A percentile compares a stretch with the other conserved stretches of the same genome.
Evolutionary conservation across 2,797 vertebrate genomes (phyloP).

Genomic region (Apogon talboti): DNA sequence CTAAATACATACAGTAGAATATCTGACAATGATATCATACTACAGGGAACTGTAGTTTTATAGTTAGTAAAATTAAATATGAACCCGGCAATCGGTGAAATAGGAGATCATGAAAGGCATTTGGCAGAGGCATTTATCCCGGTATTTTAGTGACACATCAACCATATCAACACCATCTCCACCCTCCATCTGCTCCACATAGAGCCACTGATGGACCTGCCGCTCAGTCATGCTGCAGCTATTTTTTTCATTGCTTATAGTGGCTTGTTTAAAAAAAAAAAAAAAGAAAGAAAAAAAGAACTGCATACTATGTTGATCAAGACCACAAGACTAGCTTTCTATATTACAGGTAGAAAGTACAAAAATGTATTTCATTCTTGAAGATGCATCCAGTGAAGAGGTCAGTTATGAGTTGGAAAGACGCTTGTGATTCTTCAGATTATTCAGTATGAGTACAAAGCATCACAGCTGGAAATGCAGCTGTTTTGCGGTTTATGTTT

Average conservation of each 20-base stretch:
- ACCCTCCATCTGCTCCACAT: conserved; percentile 65
- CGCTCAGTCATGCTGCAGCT: conserved; percentile 43
- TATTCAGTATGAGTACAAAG: no score
- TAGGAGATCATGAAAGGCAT: conserved; percentile 38
- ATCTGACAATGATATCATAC: neutral
- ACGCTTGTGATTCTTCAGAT: no score
- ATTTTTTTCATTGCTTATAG: conserved; percentile 8
- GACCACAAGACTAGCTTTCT: neutral
- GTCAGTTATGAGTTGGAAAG: neutral
- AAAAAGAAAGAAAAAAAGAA: neutral
- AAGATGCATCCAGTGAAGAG: neutral
- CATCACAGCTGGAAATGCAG: no score
- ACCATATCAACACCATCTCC: conserved; percentile 62
- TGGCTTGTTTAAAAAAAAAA: conserved; percentile 8
- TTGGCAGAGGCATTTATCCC: conserved; percentile 43
- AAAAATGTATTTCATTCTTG: neutral
- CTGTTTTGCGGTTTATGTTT: no score
- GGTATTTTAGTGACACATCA: conserved; percentile 62
- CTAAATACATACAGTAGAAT: neutral
- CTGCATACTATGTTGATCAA: no score
- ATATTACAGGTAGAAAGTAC: neutral
- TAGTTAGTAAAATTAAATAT: conserved; percentile 36
- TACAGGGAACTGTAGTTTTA: neutral
- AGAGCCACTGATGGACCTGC: conserved; percentile 46
- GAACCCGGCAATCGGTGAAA: conserved; percentile 38